Evolutionary conservation across 2,113 vertebrate species (phyloP), one percentile per base, ranked within the genome.

Genomic region (Myotis davidii): DNA sequence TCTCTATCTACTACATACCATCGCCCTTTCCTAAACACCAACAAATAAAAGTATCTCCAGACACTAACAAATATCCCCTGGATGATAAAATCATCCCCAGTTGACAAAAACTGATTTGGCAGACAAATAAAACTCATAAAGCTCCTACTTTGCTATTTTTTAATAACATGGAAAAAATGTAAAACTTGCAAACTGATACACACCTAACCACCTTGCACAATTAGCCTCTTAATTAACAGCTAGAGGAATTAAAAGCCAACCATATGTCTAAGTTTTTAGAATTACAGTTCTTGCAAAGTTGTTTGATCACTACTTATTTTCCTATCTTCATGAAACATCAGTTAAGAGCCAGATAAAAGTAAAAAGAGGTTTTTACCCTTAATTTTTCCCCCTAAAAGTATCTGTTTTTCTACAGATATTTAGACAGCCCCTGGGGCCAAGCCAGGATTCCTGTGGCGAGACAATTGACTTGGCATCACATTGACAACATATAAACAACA

Each of bases 371-470:
- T 98, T 97, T 96, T 93, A 87, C 77, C 70, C 97, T 98, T 96
- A 4, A 4, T 94, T 97, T 97, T 20, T 92, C 23, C 2, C 83
- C 94, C 78, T 96, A 85, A 95, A 98, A 97, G 84, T 97, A 97
- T 98, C 96, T 96, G 95, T 98, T 83, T 97, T 97, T 97, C 97
- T 98, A 70, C 98, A 99, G 98, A 99, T 98, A 97, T 97, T 98
- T 95, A 97, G 97, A 97, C 98, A 98, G 97, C 76, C 96, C 98
- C 98, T 99, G 99, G 99, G 99, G 98, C 98, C 97, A 98, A 97
- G 99, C 99, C 99, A 99, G 98, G 96, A 98, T 98, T 98, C 98
- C 98, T 64, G 97, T 97, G 98, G 98, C 96, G 98, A 98, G 98
- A 98, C 98, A 98, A 98, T 98, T 97, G 97, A 97, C 98, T 98